phyloP scores from a whole-genome alignment of 2,888 invertebrate species.

The Calameuta filiformis region DNA sequence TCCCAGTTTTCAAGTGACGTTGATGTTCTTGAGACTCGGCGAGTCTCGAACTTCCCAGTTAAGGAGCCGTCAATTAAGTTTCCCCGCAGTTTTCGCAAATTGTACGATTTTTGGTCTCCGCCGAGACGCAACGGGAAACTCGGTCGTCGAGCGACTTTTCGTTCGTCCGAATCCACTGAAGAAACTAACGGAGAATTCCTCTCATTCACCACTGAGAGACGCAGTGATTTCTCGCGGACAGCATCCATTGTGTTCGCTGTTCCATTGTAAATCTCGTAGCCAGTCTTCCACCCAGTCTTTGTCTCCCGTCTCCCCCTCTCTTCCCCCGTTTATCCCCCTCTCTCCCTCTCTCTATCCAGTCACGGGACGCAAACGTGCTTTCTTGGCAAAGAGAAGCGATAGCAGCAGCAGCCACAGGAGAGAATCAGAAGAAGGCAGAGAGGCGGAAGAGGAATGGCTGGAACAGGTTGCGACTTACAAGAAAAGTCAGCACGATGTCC shows the following conservation, averaged over 20 bases:
- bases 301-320: slow-evolving; percentile 12
- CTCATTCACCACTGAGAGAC: slow-evolving; percentile 12
- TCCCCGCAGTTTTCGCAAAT: not conserved
- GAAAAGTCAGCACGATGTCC: slow-evolving; percentile 15
- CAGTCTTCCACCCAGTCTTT: slow-evolving; percentile 6
- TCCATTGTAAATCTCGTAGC: slow-evolving; percentile 20
- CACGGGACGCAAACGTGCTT: not conserved
- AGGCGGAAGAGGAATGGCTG: no score
- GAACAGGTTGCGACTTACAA: no score
- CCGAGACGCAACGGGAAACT: not conserved
- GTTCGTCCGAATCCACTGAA: not conserved
- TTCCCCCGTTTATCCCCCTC: not conserved
- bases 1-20: not conserved
- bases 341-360: not conserved
- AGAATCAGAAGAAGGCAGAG: no score
- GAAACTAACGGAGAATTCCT: not conserved
- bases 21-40: not conserved
- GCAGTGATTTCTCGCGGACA: slow-evolving; percentile 27
- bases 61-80: not conserved
- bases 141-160: not conserved
- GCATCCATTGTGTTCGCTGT: slow-evolving; percentile 24
- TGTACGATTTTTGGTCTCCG: not conserved
- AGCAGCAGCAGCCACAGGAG: no score
- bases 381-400: not conserved
- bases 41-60: not conserved